A percentile compares a stretch with the other conserved stretches of the same genome.
These are phyloP conservation scores for Aleiodes sp. DNA, from an alignment of 1,140 invertebrate species.

Conservation along the genomic window DNA sequence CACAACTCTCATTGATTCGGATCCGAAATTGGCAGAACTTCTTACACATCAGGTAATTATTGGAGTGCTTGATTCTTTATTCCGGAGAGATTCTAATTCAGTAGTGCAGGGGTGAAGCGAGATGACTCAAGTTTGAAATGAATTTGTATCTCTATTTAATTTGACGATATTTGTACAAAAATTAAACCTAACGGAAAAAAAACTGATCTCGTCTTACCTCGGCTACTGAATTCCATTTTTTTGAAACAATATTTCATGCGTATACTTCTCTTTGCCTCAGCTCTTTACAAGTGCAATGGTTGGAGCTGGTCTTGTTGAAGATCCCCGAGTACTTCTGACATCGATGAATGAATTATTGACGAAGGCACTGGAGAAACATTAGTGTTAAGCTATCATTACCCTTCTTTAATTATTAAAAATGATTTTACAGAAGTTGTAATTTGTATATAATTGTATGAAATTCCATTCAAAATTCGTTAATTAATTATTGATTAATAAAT, in stretches of 20 bases:
- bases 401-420: neutral
- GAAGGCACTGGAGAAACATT: constrained; percentile 85
- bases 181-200: too few relatives aligned
- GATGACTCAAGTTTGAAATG: too few relatives aligned
- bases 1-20: constrained; percentile 74
- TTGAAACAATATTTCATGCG: constrained; percentile 21
- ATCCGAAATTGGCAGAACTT: constrained; percentile 85
- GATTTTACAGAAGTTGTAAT: neutral
- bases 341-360: constrained; percentile 89
- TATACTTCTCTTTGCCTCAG: constrained; percentile 65
- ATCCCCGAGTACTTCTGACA: constrained; percentile 84
- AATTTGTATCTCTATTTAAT: too few relatives aligned
- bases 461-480: too few relatives aligned
- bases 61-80: neutral
- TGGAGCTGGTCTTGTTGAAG: constrained; percentile 91
- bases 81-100: constrained; percentile 1
- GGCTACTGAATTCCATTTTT: too few relatives aligned
- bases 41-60: constrained; percentile 84
- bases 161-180: too few relatives aligned
- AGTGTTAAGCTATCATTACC: constrained; percentile 33
- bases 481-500: too few relatives aligned
- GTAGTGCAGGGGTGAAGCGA: too few relatives aligned
- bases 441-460: neutral
- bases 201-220: too few relatives aligned
- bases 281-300: constrained; percentile 96